These are phyloP conservation scores for Tortrix viridana DNA, from an alignment of 2,888 invertebrate genomes.

Conservation along the genomic window DNA sequence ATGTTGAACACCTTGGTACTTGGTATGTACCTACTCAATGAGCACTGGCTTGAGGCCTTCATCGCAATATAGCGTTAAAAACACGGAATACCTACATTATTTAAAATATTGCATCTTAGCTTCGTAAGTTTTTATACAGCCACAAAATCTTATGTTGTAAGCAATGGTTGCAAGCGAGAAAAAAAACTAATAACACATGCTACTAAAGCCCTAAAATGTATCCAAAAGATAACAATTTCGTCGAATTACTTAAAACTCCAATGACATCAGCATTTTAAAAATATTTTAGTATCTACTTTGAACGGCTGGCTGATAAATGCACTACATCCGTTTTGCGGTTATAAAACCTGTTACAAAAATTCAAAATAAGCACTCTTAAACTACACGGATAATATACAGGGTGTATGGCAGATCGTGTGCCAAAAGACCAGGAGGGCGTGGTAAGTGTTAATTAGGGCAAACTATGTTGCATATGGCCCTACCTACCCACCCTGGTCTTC, in stretches of 20 bases:
- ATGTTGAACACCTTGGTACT: conserved; percentile 48
- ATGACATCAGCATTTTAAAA: conserved; percentile 9
- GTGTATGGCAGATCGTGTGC: too few relatives aligned
- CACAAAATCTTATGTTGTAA: too few relatives aligned
- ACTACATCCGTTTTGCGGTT: conserved; percentile 20
- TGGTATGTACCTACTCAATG: conserved; percentile 41
- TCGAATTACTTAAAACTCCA: background rate
- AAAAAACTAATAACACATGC: too few relatives aligned
- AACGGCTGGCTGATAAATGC: conserved; percentile 18
- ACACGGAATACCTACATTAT: too few relatives aligned
- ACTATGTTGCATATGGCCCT: too few relatives aligned
- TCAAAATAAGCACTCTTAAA: conserved; percentile 6
- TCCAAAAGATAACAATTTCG: background rate
- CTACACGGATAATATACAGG: conserved; percentile 13
- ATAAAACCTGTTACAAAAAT: conserved; percentile 21
- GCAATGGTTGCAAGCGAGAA: too few relatives aligned
- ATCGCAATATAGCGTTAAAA: conserved; percentile 18
- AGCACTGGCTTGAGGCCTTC: conserved; percentile 30
- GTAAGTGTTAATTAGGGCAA: too few relatives aligned
- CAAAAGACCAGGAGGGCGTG: too few relatives aligned
- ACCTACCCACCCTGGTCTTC: too few relatives aligned
- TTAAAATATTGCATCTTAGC: too few relatives aligned
- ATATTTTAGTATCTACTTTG: background rate
- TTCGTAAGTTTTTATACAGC: too few relatives aligned
- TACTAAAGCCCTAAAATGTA: background rate